A percentile compares a stretch with the other conserved stretches of the same genome.
Evolutionary conservation across 2,888 invertebrate genomes (phyloP).

Genomic region (Scaptodrosophila latifasciaeformis): DNA sequence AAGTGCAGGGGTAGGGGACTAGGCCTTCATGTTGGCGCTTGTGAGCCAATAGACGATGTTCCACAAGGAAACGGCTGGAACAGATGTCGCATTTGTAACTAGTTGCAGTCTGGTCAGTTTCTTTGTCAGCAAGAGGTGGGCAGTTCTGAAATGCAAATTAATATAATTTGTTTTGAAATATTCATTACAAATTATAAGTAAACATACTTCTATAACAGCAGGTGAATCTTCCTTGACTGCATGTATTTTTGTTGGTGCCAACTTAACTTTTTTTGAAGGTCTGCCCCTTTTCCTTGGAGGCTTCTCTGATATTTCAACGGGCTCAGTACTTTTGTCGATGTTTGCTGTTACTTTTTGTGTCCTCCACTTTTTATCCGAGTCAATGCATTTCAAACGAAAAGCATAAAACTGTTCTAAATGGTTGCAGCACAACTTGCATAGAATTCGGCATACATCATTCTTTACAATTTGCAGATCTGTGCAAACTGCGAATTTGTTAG

Average conservation of each 20-base stretch:
- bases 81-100: constrained; percentile 53
- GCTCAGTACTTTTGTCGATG: not conserved
- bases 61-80: constrained; percentile 38
- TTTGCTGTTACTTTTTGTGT: not conserved
- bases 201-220: too few species aligned
- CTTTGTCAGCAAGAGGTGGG: not conserved
- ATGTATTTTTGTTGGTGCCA: too few species aligned
- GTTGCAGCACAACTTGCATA: constrained; percentile 36
- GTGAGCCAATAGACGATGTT: constrained; percentile 51
- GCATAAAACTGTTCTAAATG: constrained; percentile 32
- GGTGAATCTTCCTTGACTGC: too few species aligned
- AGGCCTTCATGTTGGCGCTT: constrained; percentile 58
- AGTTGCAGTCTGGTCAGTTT: too few species aligned
- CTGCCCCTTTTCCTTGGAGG: not conserved
- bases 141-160: too few species aligned
- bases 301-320: not conserved
- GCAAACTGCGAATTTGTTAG: constrained; percentile 54
- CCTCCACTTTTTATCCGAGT: constrained; percentile 21
- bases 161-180: too few species aligned
- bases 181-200: too few species aligned
- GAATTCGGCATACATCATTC: constrained; percentile 35
- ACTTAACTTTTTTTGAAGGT: not conserved
- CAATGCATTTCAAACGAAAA: constrained; percentile 42
- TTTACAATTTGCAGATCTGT: constrained; percentile 42
- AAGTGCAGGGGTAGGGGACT: constrained; percentile 55